phyloP scores from a whole-genome alignment of 2,797 vertebrate species.

The Coluber constrictor region DNA sequence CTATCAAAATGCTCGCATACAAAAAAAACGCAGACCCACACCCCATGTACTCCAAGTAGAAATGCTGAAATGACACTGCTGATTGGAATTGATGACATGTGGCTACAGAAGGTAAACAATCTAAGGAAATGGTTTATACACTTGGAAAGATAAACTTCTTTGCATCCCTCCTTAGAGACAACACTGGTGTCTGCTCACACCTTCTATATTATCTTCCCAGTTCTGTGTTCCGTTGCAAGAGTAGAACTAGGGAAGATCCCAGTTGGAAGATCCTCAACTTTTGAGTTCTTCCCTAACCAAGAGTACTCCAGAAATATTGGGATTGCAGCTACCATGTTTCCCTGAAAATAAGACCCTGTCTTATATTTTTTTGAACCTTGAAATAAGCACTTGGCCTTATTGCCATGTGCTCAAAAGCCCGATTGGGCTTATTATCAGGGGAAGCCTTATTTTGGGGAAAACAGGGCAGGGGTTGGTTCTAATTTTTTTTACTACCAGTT shows the following conservation, averaged over 20 bases:
- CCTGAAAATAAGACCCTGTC: too few species aligned
- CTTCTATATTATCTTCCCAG: not conserved
- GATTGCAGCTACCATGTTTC: not conserved
- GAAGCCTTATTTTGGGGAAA: too few species aligned
- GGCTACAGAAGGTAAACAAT: not conserved
- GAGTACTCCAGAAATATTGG: not conserved
- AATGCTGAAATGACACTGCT: not conserved
- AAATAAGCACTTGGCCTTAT: too few species aligned
- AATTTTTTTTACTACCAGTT: too few species aligned
- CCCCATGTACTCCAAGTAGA: not conserved
- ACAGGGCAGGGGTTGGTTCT: too few species aligned
- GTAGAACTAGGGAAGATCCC: not conserved
- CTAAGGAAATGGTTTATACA: not conserved
- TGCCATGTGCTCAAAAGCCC: too few species aligned
- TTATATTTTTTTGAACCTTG: too few species aligned
- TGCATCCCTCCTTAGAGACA: not conserved
- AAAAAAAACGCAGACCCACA: not conserved
- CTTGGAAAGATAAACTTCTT: too few species aligned
- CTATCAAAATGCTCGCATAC: not conserved
- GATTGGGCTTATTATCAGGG: too few species aligned
- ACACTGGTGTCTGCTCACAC: not conserved
- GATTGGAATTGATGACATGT: not conserved
- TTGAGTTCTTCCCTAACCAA: not conserved
- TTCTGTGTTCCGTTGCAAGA: not conserved
- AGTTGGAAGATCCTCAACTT: not conserved